These are phyloP conservation scores for Nixonia krombeini DNA, from an alignment of 1,140 invertebrate genomes.

Conservation along the genomic window DNA sequence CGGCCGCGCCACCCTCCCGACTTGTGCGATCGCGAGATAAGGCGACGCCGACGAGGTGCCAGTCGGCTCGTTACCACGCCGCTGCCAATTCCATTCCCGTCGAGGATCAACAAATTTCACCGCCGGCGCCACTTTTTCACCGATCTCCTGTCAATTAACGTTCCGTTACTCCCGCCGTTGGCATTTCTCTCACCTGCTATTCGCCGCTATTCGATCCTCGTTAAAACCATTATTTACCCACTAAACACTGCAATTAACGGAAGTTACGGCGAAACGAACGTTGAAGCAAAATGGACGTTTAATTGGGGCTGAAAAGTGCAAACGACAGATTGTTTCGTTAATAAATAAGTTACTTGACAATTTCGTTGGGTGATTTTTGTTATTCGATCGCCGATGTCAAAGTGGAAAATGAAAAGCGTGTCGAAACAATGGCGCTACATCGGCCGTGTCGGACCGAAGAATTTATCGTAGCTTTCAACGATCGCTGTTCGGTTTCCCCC, in stretches of 20 bases:
- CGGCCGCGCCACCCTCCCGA: not conserved
- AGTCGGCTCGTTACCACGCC: not conserved
- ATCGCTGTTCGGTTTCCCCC: conserved; percentile 9
- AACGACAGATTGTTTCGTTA: no score
- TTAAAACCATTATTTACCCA: no score
- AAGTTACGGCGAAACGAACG: no score
- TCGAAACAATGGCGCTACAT: not conserved
- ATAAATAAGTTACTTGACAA: no score
- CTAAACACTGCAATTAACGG: no score
- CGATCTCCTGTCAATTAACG: not conserved
- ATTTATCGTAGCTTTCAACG: not conserved
- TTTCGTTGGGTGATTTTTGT: no score
- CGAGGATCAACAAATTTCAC: not conserved
- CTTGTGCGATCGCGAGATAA: conserved; percentile 7
- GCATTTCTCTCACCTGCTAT: no score
- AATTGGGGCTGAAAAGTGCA: no score
- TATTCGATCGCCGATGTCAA: no score
- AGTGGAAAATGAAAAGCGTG: not conserved
- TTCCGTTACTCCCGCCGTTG: no score
- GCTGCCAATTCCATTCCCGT: not conserved
- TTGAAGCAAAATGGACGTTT: no score
- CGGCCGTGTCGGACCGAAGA: not conserved
- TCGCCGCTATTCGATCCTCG: no score
- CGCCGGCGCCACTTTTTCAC: not conserved
- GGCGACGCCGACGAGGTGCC: not conserved